phyloP scores from a whole-genome alignment of 2,888 invertebrate species.

The Agrenia bidenticulata region DNA sequence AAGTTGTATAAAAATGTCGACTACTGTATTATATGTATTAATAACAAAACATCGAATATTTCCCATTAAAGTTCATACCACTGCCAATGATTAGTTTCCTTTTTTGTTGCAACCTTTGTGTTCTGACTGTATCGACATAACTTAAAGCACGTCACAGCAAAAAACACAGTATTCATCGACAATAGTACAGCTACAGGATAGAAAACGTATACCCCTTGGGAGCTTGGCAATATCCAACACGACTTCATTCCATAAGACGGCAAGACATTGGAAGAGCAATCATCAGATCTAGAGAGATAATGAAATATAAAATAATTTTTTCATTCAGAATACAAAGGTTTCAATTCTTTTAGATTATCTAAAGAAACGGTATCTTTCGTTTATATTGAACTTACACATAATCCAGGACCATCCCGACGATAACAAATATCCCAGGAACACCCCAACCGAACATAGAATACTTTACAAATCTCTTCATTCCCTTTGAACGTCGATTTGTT shows the following conservation, averaged over 20 bases:
- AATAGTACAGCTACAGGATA: constrained; percentile 39
- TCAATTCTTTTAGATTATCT: background rate
- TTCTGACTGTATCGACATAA: constrained; percentile 35
- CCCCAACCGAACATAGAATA: constrained; percentile 46
- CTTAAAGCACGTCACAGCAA: constrained; percentile 39
- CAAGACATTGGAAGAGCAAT: constrained; percentile 30
- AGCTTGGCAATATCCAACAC: constrained; percentile 30
- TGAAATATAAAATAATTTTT: too few species aligned
- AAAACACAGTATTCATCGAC: constrained; percentile 34
- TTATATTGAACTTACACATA: constrained; percentile 24
- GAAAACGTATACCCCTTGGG: constrained; percentile 41
- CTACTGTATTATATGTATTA: too few species aligned
- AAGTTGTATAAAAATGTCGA: too few species aligned
- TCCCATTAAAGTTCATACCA: constrained; percentile 24
- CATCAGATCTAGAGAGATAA: constrained; percentile 22
- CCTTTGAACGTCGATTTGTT: constrained; percentile 41
- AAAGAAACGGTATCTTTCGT: background rate
- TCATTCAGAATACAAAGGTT: too few species aligned
- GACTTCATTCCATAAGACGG: constrained; percentile 36
- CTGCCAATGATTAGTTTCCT: constrained; percentile 27
- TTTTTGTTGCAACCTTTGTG: constrained; percentile 31
- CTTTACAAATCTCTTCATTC: constrained; percentile 34
- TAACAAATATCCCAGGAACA: constrained; percentile 26
- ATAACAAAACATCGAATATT: too few species aligned
- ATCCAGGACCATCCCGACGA: constrained; percentile 30